Evolutionary conservation across 2,797 vertebrate species (phyloP), one percentile per base, ranked within the genome.

Genomic region (Sternotherus odoratus): DNA sequence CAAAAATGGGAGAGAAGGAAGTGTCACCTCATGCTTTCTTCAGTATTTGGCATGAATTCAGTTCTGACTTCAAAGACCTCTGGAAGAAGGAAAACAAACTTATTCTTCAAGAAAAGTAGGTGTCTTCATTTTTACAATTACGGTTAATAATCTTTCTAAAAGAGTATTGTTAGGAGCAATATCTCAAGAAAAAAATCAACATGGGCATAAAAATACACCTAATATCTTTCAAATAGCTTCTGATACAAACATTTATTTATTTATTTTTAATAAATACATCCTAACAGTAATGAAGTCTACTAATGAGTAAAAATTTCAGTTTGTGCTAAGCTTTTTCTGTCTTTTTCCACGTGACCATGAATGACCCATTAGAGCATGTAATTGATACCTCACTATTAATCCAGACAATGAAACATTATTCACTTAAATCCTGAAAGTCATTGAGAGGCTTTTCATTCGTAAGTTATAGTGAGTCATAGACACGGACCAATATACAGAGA

Each of bases 11-110:
- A n/a, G 99, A 99, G 92, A 99, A 99, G 91, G 99, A 99, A 94
- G 99, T 99, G 82, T 99, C 99, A 17, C 98, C 98, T 69, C 98
- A 99, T 97, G 98, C 98, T 28, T 98, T 99, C 97, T 99, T 99
- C 98, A 98, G 98, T 78, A 95, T 99, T 96, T 99, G 99, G 99
- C 99, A 99, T 74, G 99, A 99, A 97, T 99, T 99, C 98, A 99
- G 99, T 91, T 99, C 99, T 7, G 99, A 99, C 97, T 99, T 99
- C 97, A 99, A 99, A 98, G 99, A 99, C 69, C 98, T 98, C 86
- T 99, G 99, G 99, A 99, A 99, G 97, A 99, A 99, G 90, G 99
- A 99, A 97, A 99, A 99, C 97, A 99, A 99, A 97, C 95, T 98
- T 87, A 99, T 99, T 97, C 98, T 99, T 51, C 98, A 99, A 97